A percentile compares a stretch with the other conserved stretches of the same genome.
Evolutionary conservation across 2,113 vertebrate genomes (phyloP).

Genomic region (Catharus bicknelli): DNA sequence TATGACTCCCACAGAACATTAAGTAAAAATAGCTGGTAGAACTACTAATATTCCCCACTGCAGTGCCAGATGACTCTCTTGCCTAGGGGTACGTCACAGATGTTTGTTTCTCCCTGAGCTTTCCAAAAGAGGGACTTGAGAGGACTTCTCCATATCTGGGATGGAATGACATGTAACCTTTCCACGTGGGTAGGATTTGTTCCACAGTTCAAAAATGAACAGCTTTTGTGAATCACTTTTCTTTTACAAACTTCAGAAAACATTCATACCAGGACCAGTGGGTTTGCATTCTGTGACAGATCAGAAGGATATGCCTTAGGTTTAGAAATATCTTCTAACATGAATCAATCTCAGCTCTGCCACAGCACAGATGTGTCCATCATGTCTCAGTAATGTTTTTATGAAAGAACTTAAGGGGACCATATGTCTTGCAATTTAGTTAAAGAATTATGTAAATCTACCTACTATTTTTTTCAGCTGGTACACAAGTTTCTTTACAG

Average conservation of each 20-base stretch:
- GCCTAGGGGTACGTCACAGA: neutral
- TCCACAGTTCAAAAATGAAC: neutral
- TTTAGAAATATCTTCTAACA: slow-evolving; percentile 26
- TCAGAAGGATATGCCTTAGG: neutral
- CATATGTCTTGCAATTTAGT: slow-evolving; percentile 30
- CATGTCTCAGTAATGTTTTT: neutral
- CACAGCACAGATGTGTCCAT: slow-evolving; percentile 18
- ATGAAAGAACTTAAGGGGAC: slow-evolving; percentile 8
- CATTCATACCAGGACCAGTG: neutral
- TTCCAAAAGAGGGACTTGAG: neutral
- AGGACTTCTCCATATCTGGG: neutral
- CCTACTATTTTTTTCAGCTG: neutral
- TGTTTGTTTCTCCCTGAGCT: neutral
- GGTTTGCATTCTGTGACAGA: slow-evolving; percentile 5
- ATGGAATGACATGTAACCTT: neutral
- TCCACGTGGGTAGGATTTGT: fast-evolving
- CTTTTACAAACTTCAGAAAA: neutral
- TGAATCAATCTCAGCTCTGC: slow-evolving; percentile 9
- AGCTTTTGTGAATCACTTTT: neutral
- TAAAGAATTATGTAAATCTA: slow-evolving; percentile 26
- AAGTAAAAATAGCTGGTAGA: neutral
- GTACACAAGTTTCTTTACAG: neutral
- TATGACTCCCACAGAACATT: neutral
- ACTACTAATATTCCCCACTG: neutral
- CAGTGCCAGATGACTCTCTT: neutral